Evolutionary conservation across 1,140 invertebrate genomes (phyloP), one percentile per base, ranked within the genome.

Genomic region (Tetramorium parvispinum): DNA sequence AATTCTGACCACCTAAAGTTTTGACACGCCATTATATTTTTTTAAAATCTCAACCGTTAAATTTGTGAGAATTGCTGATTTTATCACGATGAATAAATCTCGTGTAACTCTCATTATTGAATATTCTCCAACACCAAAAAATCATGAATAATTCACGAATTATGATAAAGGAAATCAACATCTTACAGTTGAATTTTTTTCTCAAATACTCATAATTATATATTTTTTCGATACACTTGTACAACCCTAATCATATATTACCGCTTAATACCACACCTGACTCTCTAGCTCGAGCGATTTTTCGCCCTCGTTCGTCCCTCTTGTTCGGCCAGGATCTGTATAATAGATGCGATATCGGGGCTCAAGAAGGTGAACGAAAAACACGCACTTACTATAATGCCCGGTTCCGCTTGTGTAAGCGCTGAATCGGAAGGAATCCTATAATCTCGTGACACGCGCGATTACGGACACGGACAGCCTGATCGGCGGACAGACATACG

Each of bases 391-490:
- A 92, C 89, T 83, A 90, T 92, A 93, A 93, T 93, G 77, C 83
- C 75, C 18, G 85, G 91, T 90, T 91, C 85, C 86, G 82, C 77
- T 76, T 85, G 82, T 78, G 73, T 70, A 89, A 91, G 87, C 75
- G 77, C 37, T 55, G 73, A 88, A 77, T 91, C 88, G 90, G 78
- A 87, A 87, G 86, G 76, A 87, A 90, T 92, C 88, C 91, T 92
- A 87, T 93, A 93, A 94, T 93, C 91, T 93, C 88, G 88, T 88
- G 91, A 93, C 89, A 88, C 81, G 89, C 83, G 88, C 88, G 87
- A 92, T 92, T 91, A 91, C 90, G 61, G 65, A 66, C 57, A 85
- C 75, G 46, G 76, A 89, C 85, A 46, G 85, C 43, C 82, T 75
- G 91, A 91, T 89, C 85, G 88, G 89, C 89, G 85, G 91, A 91